Conservation (phyloP, 2,113 vertebrate species). For the Gavia stellata region DNA sequence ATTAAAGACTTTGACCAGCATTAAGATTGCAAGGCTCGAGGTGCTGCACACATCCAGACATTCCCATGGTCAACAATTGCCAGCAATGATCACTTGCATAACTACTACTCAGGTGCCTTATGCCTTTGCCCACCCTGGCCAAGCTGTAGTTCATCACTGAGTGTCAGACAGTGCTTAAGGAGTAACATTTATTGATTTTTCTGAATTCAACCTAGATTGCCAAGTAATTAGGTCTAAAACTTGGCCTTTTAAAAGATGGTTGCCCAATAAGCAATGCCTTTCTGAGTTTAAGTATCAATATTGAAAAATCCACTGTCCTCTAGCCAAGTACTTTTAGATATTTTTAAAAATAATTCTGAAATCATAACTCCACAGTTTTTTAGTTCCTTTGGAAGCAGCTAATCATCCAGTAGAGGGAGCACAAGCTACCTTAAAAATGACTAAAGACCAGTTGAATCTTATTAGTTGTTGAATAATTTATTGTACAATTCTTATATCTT, state of each 20-base stretch:
- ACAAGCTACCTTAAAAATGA: slow-evolving; percentile 7
- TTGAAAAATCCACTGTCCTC: neutral
- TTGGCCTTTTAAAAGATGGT: neutral
- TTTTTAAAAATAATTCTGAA: neutral
- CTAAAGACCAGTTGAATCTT: neutral
- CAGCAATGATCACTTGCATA: neutral
- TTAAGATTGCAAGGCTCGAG: neutral
- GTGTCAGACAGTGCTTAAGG: neutral
- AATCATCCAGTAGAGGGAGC: slow-evolving; percentile 56
- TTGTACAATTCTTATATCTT: slow-evolving; percentile 23
- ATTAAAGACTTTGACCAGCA: neutral
- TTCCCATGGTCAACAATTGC: neutral
- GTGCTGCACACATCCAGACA: neutral
- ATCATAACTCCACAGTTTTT: neutral
- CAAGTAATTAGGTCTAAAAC: neutral
- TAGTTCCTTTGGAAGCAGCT: neutral
- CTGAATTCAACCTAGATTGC: neutral
- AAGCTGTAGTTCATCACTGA: neutral
- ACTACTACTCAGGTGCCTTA: neutral
- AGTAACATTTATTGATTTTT: neutral
- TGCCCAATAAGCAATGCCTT: neutral
- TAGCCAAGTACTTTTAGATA: neutral
- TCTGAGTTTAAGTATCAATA: neutral
- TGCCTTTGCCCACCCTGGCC: neutral
- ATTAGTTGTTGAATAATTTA: slow-evolving; percentile 54